Percentiles rank a stretch among this genome's conserved stretches.
Evolutionary conservation across 2,888 invertebrate species (phyloP).

Genomic region (Hemistola chrysoprasaria): DNA sequence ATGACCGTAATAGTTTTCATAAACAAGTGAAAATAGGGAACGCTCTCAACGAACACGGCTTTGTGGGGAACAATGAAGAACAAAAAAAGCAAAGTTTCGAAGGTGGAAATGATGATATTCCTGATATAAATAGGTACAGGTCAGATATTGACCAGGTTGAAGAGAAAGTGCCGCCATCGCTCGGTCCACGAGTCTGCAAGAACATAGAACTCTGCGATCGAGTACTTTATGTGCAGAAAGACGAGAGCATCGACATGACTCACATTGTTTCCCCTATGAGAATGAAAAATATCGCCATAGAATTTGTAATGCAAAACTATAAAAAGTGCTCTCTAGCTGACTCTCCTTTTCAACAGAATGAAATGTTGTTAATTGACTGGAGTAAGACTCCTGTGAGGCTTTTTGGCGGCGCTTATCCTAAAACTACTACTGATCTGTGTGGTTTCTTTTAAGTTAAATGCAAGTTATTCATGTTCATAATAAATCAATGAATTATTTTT

Average conservation of each 20-base stretch:
- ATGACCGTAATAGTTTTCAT: conserved; percentile 42
- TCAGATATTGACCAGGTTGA: conserved; percentile 49
- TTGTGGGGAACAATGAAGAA: conserved; percentile 51
- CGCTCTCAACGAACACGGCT: conserved; percentile 59
- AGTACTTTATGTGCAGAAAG: conserved; percentile 59
- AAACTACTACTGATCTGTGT: conserved; percentile 82
- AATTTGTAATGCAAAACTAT: conserved; percentile 64
- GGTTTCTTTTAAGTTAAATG: conserved; percentile 70
- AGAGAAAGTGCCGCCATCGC: conserved; percentile 47
- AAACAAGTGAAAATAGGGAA: conserved; percentile 69
- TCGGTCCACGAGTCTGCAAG: conserved; percentile 55
- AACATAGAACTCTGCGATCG: conserved; percentile 57
- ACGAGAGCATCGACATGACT: conserved; percentile 61
- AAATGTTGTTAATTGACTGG: conserved; percentile 82
- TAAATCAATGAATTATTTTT: too few species aligned
- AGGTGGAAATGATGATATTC: conserved; percentile 59
- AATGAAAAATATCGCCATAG: conserved; percentile 55
- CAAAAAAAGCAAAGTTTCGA: conserved; percentile 59
- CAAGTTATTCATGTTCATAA: too few species aligned
- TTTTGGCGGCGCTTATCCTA: conserved; percentile 85
- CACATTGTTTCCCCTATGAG: conserved; percentile 60
- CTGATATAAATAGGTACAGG: conserved; percentile 63
- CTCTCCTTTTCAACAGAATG: conserved; percentile 45
- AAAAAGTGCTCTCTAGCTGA: conserved; percentile 63
- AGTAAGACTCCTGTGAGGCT: conserved; percentile 84